Evolutionary conservation across 2,888 invertebrate genomes (phyloP), one percentile per base, ranked within the genome.

Genomic region (Leptopilina myrica): DNA sequence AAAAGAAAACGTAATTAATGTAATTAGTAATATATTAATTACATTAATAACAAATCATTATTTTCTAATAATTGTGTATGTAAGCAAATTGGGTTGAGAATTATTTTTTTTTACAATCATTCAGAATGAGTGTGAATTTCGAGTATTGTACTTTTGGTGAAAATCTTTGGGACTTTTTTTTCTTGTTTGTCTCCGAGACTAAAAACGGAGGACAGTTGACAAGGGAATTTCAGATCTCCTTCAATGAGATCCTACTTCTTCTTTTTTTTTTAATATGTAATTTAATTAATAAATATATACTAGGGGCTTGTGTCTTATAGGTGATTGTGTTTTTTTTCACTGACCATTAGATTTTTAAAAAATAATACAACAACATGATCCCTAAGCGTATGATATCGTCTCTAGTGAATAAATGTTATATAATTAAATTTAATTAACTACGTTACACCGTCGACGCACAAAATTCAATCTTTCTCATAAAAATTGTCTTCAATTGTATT

Each of bases 301-400:
- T 56, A 69, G 20, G 69, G 26, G 20, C 14, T 69, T 69, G 69
- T 53, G n/a, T 73, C 14, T 69, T 73, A 73, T 73, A 73, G 12
- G 7, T 73, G 40, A 53, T 53, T 56, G 56, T 33, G 56, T 56
- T 80, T 78, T 9, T 49, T 49, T 81, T 79, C 73, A 83, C 84
- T 81, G 82, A 83, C 80, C 84, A 81, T 82, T 80, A 43, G 43
- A 43, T 43, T 81, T 78, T 78, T 80, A 80, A 81, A 85, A 85
- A 84, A 86, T 85, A 84, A 82, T 83, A 80, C 84, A 86, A 80
- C 84, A 86, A 86, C 79, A 69, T 84, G 82, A 81, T 83, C 82
- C 80, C 82, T 84, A 84, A 76, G 80, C 77, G 76, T 79, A 79
- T 83, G 83, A 73, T 73, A 84, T 83, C 69, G 76, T 76, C 76